Percentiles rank a stretch among this genome's conserved stretches.
phyloP scores from a whole-genome alignment of 2,797 vertebrate species.

The Morelia viridis region DNA sequence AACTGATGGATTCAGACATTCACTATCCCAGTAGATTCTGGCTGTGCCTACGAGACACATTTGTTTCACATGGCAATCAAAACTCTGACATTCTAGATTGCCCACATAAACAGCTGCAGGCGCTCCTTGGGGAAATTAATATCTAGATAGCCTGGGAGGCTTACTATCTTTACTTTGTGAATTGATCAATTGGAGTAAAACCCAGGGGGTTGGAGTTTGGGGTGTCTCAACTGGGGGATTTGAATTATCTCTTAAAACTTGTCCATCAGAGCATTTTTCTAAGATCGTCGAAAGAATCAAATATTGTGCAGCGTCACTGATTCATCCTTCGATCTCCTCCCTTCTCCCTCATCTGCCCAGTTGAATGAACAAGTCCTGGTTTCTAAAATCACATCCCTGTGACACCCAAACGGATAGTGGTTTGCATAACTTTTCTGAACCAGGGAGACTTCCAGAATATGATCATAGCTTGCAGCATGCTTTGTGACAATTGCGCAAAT shows the following conservation, averaged over 20 bases:
- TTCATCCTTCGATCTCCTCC: neutral
- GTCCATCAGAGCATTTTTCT: neutral
- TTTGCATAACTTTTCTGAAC: neutral
- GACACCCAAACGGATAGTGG: neutral
- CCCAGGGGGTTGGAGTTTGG: rapidly evolving
- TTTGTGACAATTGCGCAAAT: neutral
- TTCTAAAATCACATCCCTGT: neutral
- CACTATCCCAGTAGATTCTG: neutral
- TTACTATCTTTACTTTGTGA: neutral
- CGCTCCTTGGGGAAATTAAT: neutral
- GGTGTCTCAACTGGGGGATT: neutral
- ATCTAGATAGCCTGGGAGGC: neutral
- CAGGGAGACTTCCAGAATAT: neutral
- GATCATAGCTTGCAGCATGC: neutral
- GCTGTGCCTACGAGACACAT: neutral
- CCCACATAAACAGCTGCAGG: neutral
- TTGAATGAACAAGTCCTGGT: neutral
- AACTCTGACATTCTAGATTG: neutral
- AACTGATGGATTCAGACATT: neutral
- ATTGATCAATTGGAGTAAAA: neutral
- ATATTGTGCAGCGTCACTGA: neutral
- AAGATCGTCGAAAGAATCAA: neutral
- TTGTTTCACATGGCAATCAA: neutral
- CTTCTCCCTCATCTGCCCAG: neutral
- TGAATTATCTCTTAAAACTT: neutral